Percentiles rank a stretch among this genome's conserved stretches.
phyloP scores from a whole-genome alignment of 2,113 vertebrate genomes.

The Carassius carassius region DNA sequence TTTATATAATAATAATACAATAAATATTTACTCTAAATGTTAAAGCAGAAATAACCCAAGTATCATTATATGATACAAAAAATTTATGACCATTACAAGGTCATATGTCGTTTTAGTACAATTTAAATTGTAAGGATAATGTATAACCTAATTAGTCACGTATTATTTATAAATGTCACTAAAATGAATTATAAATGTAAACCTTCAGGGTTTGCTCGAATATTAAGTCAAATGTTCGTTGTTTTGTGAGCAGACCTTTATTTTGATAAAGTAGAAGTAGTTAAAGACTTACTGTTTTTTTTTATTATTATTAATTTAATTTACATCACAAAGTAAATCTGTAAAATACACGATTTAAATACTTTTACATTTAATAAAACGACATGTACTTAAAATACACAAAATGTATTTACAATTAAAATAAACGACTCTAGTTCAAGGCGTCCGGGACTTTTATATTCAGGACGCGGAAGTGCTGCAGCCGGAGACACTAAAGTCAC shows the following conservation, averaged over 20 bases:
- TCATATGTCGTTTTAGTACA: background rate
- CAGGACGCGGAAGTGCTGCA: background rate
- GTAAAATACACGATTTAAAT: background rate
- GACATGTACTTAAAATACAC: background rate
- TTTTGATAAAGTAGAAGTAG: background rate
- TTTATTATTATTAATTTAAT: background rate
- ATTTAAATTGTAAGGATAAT: background rate
- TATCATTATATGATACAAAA: background rate
- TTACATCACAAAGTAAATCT: background rate
- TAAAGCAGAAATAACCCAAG: background rate
- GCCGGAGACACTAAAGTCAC: conserved; percentile 60
- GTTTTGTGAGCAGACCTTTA: background rate
- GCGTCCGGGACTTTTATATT: conserved; percentile 21
- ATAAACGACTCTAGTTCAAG: background rate
- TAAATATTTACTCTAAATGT: too few relatives aligned
- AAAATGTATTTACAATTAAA: background rate
- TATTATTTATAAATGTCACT: background rate
- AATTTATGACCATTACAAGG: background rate
- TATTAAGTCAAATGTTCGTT: background rate
- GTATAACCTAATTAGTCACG: background rate
- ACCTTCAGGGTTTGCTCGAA: background rate
- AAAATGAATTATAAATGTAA: background rate
- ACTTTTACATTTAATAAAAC: background rate
- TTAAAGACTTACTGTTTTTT: background rate
- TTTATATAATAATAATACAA: too few relatives aligned